Evolutionary conservation across 2,888 invertebrate species (phyloP), one percentile per base, ranked within the genome.

Genomic region (Xestoiulus laeticollis): DNA sequence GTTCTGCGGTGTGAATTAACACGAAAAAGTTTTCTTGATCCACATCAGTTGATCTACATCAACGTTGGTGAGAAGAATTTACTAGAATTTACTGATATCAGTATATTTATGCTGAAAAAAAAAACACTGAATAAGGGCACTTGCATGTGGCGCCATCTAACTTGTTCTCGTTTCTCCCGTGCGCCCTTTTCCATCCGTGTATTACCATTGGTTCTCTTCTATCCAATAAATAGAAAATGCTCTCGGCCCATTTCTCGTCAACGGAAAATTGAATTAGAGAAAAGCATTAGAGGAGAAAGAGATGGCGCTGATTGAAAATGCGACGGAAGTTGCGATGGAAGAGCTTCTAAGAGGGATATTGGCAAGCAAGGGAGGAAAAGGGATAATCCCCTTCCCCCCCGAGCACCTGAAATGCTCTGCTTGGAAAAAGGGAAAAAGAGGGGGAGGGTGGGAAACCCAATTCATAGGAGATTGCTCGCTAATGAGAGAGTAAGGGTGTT

Each of bases 281-380:
- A 87, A 43, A 87, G 87, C 87, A 87, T 87, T 87, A 87, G 48
- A 22, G 84, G 32, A 26, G 87, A 87, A 87, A 87, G 87, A 87
- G 84, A 83, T 84, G 22, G 83, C 78, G 87, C 84, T 84, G 87
- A 87, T 87, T 87, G 87, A 30, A 84, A 87, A 68, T 87, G 87
- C 44, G 48, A 86, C 48, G 48, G 48, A 48, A 48, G 48, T 16
- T 48, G 48, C 14, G 48, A 48, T 48, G 48, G 16, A 16, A 48
- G 48, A 48, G 48, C 48, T 48, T 48, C 48, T 48, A 16, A 48
- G 48, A 16, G 48, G 48, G 48, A 48, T 48, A 16, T 10, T 4
- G 48, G 48, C n/a, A 48, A 16, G 48, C 16, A 12, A n/a, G 48
- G 48, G 48, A 16, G 48, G 48, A 16, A 12, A 48, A 12, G 12